These are phyloP conservation scores for Macrocentrus cingulum DNA, from an alignment of 1,140 invertebrate species.

Conservation along the genomic window DNA sequence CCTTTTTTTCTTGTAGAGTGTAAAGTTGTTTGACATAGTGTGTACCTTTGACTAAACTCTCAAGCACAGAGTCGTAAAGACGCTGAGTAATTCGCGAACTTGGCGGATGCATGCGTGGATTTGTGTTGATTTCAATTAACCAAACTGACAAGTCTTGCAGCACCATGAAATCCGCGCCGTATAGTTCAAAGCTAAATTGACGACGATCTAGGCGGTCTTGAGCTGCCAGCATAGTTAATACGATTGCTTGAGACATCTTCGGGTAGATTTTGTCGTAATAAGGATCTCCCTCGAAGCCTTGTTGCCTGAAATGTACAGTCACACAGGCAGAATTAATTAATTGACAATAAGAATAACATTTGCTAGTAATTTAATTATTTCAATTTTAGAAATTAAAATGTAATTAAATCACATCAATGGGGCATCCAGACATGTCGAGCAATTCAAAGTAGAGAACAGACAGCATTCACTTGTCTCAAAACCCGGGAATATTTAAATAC, in stretches of 20 bases:
- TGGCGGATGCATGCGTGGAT: slow-evolving; percentile 76
- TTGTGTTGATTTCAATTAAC: slow-evolving; percentile 92
- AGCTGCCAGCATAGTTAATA: slow-evolving; percentile 75
- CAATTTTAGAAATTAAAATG: too few species aligned
- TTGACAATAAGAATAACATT: slow-evolving; percentile 29
- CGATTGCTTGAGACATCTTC: slow-evolving; percentile 81
- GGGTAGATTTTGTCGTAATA: slow-evolving; percentile 78
- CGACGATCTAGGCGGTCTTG: slow-evolving; percentile 75
- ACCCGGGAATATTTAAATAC: too few species aligned
- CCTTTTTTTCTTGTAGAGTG: slow-evolving; percentile 1
- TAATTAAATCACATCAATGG: too few species aligned
- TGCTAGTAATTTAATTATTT: slow-evolving; percentile 42
- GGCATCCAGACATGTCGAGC: too few species aligned
- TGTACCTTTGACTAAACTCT: slow-evolving; percentile 86
- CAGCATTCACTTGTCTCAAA: too few species aligned
- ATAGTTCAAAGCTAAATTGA: slow-evolving; percentile 84
- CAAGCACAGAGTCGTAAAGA: slow-evolving; percentile 78
- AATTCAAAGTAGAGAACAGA: too few species aligned
- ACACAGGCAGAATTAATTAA: slow-evolving; percentile 30
- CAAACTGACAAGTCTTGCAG: slow-evolving; percentile 85
- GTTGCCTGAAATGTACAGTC: slow-evolving; percentile 20
- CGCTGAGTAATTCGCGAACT: slow-evolving; percentile 81
- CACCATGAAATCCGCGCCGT: slow-evolving; percentile 90
- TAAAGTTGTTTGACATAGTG: background rate
- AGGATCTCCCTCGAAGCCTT: slow-evolving; percentile 48